Conservation (phyloP, 2,888 invertebrate genomes). For the Drosophila atripex region DNA sequence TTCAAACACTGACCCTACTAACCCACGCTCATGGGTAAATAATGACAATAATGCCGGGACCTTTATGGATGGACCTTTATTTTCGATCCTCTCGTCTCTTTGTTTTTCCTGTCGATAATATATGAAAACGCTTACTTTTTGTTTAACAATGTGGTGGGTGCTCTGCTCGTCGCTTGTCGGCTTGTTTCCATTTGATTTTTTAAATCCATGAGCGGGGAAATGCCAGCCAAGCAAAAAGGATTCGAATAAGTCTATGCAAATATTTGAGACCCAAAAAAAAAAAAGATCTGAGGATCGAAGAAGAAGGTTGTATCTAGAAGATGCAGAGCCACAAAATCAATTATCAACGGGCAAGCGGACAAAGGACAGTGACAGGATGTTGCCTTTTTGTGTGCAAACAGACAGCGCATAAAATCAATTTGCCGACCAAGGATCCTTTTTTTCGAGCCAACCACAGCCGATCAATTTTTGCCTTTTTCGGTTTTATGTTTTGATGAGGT, state of each 20-base stretch:
- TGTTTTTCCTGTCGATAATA: slow-evolving; percentile 36
- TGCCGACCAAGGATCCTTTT: slow-evolving; percentile 62
- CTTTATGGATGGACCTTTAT: slow-evolving; percentile 55
- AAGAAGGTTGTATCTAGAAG: slow-evolving; percentile 16
- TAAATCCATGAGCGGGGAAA: slow-evolving; percentile 49
- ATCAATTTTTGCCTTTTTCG: slow-evolving; percentile 48
- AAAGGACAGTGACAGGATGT: slow-evolving; percentile 52
- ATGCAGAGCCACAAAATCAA: slow-evolving; percentile 79
- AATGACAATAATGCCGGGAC: slow-evolving; percentile 58
- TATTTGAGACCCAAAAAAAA: slow-evolving; percentile 58
- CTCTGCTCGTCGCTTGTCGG: slow-evolving; percentile 54
- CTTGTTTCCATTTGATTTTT: slow-evolving; percentile 51
- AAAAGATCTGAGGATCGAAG: background rate
- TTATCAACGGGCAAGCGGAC: slow-evolving; percentile 73
- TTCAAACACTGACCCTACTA: slow-evolving; percentile 68
- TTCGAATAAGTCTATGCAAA: slow-evolving; percentile 64
- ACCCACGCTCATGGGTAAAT: slow-evolving; percentile 54
- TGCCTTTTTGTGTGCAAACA: slow-evolving; percentile 69
- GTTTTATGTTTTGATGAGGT: slow-evolving; percentile 52
- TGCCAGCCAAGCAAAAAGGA: slow-evolving; percentile 50
- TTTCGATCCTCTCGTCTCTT: slow-evolving; percentile 29
- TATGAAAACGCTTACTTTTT: slow-evolving; percentile 54
- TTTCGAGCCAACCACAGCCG: slow-evolving; percentile 60
- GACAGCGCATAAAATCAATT: slow-evolving; percentile 77
- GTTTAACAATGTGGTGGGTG: slow-evolving; percentile 74